Evolutionary conservation across 1,140 invertebrate genomes (phyloP), one percentile per base, ranked within the genome.

Genomic region (Drosophila rhopaloa): DNA sequence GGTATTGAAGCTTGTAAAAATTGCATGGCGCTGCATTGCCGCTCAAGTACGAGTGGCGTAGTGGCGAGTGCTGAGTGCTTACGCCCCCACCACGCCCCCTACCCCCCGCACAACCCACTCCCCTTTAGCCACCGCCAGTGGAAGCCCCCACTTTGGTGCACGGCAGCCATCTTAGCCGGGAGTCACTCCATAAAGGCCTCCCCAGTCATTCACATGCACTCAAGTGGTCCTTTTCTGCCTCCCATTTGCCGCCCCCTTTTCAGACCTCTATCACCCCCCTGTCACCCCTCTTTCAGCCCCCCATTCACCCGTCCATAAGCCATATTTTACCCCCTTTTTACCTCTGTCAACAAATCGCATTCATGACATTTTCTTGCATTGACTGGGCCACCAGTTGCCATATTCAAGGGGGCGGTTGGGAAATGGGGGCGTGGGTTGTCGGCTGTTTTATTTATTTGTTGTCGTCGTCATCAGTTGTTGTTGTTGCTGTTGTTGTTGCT

Each of bases 1-100:
- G 83, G 83, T 88, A 86, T 86, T 86, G 83, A 86, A 86, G 83
- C 83, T 88, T 86, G 83, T 79, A 86, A 86, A 86, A 86, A 88
- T 88, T 88, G 83, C 83, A 82, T 86, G 83, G 83, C 83, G 76
- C 83, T 86, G 83, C 83, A 86, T 73, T 88, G 80, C 71, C 76
- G 79, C 76, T 82, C 77, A 82, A 86, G 83, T 86, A 72, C 72
- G 71, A 76, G 67, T 47, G 27, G 50, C 56, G 40, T 24, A 77
- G 51, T 65, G 59, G 44, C 55, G 72, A 57, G 51, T 51, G 50
- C 46, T 61, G 58, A 67, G 79, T 70, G 50, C 62, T 59, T 13
- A n/a, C 29, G 24, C 37, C 37, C 35, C 8, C 7, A 32, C 5
- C 7, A 32, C 48, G 10, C 35, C 16, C 1, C 14, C 0, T 0